Percentiles rank a stretch among this genome's conserved stretches.
Evolutionary conservation across 2,888 invertebrate species (phyloP).

Genomic region (Leucophora obtusa): DNA sequence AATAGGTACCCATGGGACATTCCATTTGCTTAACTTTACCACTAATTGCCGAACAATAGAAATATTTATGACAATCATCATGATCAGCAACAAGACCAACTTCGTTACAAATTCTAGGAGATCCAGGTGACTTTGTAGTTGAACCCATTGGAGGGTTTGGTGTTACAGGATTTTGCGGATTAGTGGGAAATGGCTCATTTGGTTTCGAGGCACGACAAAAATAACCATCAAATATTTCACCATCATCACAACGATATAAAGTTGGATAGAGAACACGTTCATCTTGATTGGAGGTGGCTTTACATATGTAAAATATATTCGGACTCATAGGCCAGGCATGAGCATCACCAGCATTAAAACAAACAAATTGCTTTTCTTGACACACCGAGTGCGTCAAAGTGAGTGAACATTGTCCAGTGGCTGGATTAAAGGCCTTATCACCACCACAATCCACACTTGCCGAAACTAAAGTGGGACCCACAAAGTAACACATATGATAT

Average conservation of each 20-base stretch:
- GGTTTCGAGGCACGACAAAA: conserved; percentile 39
- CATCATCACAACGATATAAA: conserved; percentile 76
- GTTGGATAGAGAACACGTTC: conserved; percentile 75
- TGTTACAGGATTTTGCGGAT: conserved; percentile 34
- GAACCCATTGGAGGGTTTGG: not conserved
- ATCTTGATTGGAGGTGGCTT: conserved; percentile 74
- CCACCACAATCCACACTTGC: conserved; percentile 76
- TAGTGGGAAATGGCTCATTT: conserved; percentile 1
- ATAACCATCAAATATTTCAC: conserved; percentile 74
- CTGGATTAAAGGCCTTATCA: conserved; percentile 75
- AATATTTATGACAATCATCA: conserved; percentile 74
- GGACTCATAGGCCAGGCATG: conserved; percentile 75
- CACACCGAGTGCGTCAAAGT: conserved; percentile 71
- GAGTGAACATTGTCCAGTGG: conserved; percentile 75
- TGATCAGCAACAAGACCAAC: conserved; percentile 72
- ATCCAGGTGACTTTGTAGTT: not conserved
- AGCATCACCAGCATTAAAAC: conserved; percentile 74
- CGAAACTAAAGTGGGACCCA: conserved; percentile 74
- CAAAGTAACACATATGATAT: conserved; percentile 78
- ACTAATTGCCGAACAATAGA: conserved; percentile 72
- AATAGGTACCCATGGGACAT: conserved; percentile 74
- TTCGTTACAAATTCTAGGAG: conserved; percentile 32
- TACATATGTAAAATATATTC: conserved; percentile 78
- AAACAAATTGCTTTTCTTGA: conserved; percentile 72
- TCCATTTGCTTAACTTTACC: conserved; percentile 69